Percentiles rank a stretch among this genome's conserved stretches.
These are phyloP conservation scores for Tetropium fuscum DNA, from an alignment of 2,888 invertebrate genomes.

Conservation along the genomic window DNA sequence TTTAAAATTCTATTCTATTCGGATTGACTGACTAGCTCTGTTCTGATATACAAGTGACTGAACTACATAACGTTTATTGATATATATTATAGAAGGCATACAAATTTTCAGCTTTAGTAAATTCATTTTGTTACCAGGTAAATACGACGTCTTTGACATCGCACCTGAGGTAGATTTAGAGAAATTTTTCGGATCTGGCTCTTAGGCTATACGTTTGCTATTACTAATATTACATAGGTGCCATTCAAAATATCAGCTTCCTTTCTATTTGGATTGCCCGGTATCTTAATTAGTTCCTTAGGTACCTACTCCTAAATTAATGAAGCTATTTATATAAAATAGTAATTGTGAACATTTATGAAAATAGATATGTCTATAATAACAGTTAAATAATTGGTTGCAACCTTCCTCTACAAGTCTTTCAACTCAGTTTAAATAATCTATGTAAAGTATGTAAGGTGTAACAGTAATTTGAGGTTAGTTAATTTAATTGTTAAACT, in stretches of 20 bases:
- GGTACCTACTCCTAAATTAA: slow-evolving; percentile 37
- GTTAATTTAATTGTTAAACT: not conserved
- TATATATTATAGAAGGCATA: too few species aligned
- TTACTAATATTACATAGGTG: not conserved
- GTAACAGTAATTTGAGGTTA: not conserved
- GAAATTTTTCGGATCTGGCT: too few species aligned
- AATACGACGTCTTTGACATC: too few species aligned
- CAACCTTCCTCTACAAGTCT: not conserved
- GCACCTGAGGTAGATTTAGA: too few species aligned
- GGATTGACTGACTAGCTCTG: too few species aligned
- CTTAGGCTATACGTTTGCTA: too few species aligned
- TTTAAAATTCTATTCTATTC: too few species aligned
- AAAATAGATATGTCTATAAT: slow-evolving; percentile 35
- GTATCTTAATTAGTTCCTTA: too few species aligned
- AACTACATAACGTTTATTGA: too few species aligned
- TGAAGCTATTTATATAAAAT: slow-evolving; percentile 33
- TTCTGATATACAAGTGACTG: too few species aligned
- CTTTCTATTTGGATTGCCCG: slow-evolving; percentile 8
- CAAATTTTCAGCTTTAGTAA: too few species aligned
- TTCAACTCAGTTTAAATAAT: slow-evolving; percentile 2
- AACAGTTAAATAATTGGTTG: slow-evolving; percentile 22
- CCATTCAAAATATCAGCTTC: slow-evolving; percentile 7
- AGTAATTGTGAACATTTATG: slow-evolving; percentile 36
- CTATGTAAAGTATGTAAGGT: not conserved
- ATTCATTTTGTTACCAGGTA: too few species aligned